These are phyloP conservation scores for Oryzias javanicus DNA, from an alignment of 2,113 vertebrate genomes.

Conservation along the genomic window DNA sequence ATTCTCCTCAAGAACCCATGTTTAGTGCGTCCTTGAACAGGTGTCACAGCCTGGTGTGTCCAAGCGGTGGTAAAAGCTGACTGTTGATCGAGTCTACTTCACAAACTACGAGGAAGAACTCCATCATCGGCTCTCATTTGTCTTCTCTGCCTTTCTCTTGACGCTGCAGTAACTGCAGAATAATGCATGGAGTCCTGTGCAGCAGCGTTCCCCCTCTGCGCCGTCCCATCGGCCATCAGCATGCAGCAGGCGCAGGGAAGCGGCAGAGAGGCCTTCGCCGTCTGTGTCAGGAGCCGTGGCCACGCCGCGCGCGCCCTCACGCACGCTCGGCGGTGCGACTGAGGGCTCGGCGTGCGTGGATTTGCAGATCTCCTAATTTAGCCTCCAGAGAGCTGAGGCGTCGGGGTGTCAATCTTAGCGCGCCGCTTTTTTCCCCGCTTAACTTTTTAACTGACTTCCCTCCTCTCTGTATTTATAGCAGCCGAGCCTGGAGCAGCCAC, in stretches of 20 bases:
- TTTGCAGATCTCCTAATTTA: slow-evolving; percentile 75
- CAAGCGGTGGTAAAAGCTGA: no score
- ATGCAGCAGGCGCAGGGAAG: slow-evolving; percentile 57
- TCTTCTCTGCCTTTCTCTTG: no score
- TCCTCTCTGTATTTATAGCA: slow-evolving; percentile 76
- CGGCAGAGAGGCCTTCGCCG: slow-evolving; percentile 51
- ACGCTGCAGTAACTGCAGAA: no score
- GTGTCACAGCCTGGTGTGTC: no score
- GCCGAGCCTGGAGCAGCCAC: slow-evolving; percentile 70
- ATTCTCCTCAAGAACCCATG: no score
- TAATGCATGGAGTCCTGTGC: slow-evolving; percentile 8
- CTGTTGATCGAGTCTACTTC: no score
- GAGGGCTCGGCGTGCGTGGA: slow-evolving; percentile 50
- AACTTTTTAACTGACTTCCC: slow-evolving; percentile 78
- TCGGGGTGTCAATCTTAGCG: slow-evolving; percentile 72
- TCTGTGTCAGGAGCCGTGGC: slow-evolving; percentile 45
- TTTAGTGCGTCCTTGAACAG: no score
- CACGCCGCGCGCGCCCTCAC: slow-evolving; percentile 31
- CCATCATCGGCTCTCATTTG: no score
- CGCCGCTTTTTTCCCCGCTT: slow-evolving; percentile 75
- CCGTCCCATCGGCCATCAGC: slow-evolving; percentile 59
- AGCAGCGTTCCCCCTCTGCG: slow-evolving; percentile 15
- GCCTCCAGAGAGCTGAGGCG: slow-evolving; percentile 77
- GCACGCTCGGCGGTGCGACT: slow-evolving; percentile 12
- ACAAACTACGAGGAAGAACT: no score